Evolutionary conservation across 2,888 invertebrate genomes (phyloP), one percentile per base, ranked within the genome.

Genomic region (Machimus rusticus): DNA sequence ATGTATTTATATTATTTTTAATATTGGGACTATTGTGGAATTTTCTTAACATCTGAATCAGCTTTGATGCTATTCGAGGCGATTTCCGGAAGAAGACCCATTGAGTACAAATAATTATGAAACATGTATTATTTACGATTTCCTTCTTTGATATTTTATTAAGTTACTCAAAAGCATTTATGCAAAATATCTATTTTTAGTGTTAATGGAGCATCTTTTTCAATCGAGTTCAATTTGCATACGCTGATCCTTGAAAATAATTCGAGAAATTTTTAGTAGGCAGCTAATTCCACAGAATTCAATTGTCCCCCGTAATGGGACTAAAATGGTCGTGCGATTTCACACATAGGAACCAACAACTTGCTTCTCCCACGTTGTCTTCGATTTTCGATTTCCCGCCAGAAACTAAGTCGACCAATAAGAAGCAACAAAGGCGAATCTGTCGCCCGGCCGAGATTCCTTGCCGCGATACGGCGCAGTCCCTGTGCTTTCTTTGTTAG

Each of bases 361-460:
- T n/a, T 78, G 78, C 23, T 28, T 46, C 37, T 51, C 78, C 78
- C 79, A 79, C 79, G 8, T 5, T 79, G 28, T 14, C 8, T 8
- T 5, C 28, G 46, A 28, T 51, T 16, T 79, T 79, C 28, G 6
- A 51, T 39, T 23, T n/a, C 51, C 51, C 79, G 23, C 79, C 23
- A 31, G 23, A 46, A 46, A 28, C 78, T 55, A 81, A 82, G 57
- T 82, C 37, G 82, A 82, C 82, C 82, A 82, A 82, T 82, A 82
- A 82, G 57, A n/a, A 39, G 19, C 82, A 57, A 82, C 82, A 82
- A 82, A 57, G 57, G 12, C 66, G 66, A 66, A 82, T 19, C 57
- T 14, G 28, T 82, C 57, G 57, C 82, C 82, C 82, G 19, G 57
- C 37, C 82, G 57, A 82, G 82, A 82, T 82, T 57, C 82, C 55